Base-by-base conservation (phyloP, 2,113 vertebrate species). In the Stegostoma tigrinum region DNA sequence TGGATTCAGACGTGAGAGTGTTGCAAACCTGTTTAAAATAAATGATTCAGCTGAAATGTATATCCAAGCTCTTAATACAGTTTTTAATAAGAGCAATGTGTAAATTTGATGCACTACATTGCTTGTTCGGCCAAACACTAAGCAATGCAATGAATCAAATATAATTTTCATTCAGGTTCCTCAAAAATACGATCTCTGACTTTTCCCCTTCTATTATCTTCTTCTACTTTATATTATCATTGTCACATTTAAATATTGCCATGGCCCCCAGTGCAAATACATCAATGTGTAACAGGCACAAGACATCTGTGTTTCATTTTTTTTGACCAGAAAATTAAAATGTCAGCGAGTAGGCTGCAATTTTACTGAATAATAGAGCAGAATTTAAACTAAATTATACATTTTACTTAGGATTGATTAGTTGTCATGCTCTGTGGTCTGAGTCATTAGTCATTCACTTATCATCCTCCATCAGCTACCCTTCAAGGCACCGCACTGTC, bases 351-450 rank as follows among this genome's bases (percentile, higher is more conserved):
- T 52, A 45, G n/a, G 67, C 12, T 72, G 38, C 42, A 95, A 70
- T 52, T 72, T 72, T 95, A 48, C 45, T 95, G 67, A 95, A 45
- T 95, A 95, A 95, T 72, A 95, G 67, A 72, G 94, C 68, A 70
- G 94, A 52, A 95, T 95, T 95, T 95, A 70, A 95, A 72, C 64
- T 95, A 72, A 95, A 95, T 95, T 95, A 95, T 68, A 72, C 68
- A 34, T 34, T 95, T 72, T 95, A 72, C 70, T 72, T 27, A 72
- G 67, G 94, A 95, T 95, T 95, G 68, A 95, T 95, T 72, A 95
- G 67, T 95, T 95, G 94, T 70, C 66, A 70, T 72, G 38, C 38
- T 72, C 42, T 5, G 42, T 95, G 68, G 66, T 45, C 67, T 27
- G 23, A 95, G 67, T 72, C 38, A 72, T 72, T 72, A 72, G 24